phyloP scores from a whole-genome alignment of 2,888 invertebrate species.

The Netelia virgata region DNA sequence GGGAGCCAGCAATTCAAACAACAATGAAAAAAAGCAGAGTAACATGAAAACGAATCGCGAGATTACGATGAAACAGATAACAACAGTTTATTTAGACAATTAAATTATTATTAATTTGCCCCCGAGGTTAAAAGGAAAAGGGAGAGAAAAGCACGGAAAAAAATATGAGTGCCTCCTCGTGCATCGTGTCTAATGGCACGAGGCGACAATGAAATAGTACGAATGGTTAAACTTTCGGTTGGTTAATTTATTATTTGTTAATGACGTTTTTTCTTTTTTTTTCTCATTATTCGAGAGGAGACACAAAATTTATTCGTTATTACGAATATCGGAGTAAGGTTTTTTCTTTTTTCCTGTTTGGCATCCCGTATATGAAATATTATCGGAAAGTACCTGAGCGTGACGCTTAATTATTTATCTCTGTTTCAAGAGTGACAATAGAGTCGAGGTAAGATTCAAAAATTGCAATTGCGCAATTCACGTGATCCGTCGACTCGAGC shows the following conservation, averaged over 20 bases:
- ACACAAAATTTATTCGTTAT: slow-evolving; percentile 61
- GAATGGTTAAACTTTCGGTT: slow-evolving; percentile 72
- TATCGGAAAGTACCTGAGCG: slow-evolving; percentile 67
- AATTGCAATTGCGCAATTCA: slow-evolving; percentile 49
- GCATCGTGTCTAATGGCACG: slow-evolving; percentile 69
- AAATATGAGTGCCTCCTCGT: slow-evolving; percentile 68
- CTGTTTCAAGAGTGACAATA: slow-evolving; percentile 49
- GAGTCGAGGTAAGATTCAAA: slow-evolving; percentile 54
- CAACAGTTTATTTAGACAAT: slow-evolving; percentile 81
- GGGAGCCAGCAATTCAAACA: slow-evolving; percentile 69
- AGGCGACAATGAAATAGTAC: slow-evolving; percentile 68
- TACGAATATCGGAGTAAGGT: slow-evolving; percentile 42
- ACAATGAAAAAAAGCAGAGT: slow-evolving; percentile 56
- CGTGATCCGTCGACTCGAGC: slow-evolving; percentile 26
- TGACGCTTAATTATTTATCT: slow-evolving; percentile 66
- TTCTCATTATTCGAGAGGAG: slow-evolving; percentile 57
- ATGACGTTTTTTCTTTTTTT: slow-evolving; percentile 51
- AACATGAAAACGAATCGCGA: slow-evolving; percentile 86
- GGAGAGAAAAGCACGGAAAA: slow-evolving; percentile 62
- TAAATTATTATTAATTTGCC: slow-evolving; percentile 78
- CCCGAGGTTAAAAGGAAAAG: slow-evolving; percentile 68
- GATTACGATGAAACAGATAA: slow-evolving; percentile 86
- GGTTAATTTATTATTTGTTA: slow-evolving; percentile 70
- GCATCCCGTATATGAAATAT: slow-evolving; percentile 62
- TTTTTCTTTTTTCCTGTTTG: slow-evolving; percentile 60